phyloP scores from a whole-genome alignment of 2,113 vertebrate genomes.

The Emydocephalus ijimae region DNA sequence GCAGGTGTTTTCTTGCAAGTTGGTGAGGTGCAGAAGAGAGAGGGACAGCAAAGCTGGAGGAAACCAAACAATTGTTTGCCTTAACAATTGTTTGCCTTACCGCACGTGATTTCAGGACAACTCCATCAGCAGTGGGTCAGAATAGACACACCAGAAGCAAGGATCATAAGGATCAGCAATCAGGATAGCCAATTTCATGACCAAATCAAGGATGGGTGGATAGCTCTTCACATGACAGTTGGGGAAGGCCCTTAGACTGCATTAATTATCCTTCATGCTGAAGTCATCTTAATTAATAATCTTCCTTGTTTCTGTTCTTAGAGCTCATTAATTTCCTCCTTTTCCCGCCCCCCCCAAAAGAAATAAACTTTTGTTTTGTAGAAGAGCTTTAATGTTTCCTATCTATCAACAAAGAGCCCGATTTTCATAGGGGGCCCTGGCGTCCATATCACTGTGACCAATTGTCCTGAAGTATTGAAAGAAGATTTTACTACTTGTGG shows the following conservation, averaged over 20 bases:
- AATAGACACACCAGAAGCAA: not conserved
- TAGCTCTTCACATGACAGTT: not conserved
- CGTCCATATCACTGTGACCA: not conserved
- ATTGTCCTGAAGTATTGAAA: not conserved
- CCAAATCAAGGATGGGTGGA: not conserved
- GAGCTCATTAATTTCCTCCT: not conserved
- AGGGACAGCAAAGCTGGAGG: not conserved
- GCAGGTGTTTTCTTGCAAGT: not conserved
- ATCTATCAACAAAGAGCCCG: too few species aligned
- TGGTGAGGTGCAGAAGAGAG: not conserved
- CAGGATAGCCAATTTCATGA: not conserved
- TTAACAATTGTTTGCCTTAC: too few species aligned
- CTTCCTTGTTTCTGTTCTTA: conserved; percentile 29
- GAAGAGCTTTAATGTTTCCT: not conserved
- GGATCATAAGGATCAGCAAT: not conserved
- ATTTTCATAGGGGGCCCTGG: not conserved
- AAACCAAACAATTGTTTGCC: not conserved
- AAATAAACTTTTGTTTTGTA: not conserved
- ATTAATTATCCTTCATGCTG: conserved; percentile 21
- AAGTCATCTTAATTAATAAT: conserved; percentile 34
- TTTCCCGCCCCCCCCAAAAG: not conserved
- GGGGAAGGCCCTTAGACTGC: not conserved
- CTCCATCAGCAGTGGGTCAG: not conserved
- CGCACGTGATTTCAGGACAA: not conserved
- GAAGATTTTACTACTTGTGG: not conserved